Evolutionary conservation across 2,797 vertebrate genomes (phyloP).

Genomic region (Nyctibius grandis): DNA sequence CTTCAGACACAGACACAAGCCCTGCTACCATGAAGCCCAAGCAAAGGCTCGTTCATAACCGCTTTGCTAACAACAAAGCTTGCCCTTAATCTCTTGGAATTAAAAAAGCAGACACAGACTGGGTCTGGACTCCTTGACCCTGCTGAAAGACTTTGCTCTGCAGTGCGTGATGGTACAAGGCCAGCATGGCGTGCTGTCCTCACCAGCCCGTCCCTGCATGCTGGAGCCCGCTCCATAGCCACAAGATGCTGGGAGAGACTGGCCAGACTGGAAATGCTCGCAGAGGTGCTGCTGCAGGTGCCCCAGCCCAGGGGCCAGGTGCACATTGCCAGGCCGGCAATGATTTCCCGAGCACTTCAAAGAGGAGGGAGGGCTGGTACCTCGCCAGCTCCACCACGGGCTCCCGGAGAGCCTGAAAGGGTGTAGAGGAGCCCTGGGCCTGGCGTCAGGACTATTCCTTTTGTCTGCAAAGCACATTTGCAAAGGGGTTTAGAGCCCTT

Average conservation of each 20-base stretch:
- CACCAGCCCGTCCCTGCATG: not conserved
- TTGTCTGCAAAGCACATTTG: not conserved
- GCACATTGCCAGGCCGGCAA: not conserved
- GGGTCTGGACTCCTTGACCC: not conserved
- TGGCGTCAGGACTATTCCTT: not conserved
- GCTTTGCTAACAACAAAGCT: not conserved
- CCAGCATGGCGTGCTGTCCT: fast-evolving
- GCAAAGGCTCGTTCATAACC: not conserved
- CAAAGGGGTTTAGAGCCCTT: not conserved
- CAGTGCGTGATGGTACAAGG: fast-evolving
- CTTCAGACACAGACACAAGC: not conserved
- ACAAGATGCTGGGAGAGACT: not conserved
- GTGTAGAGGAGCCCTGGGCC: not conserved
- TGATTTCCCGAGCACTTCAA: slow-evolving; percentile 21
- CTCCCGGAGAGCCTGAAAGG: not conserved
- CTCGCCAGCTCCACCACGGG: not conserved
- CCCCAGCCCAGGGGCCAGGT: not conserved
- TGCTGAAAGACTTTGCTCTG: not conserved
- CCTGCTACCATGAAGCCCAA: not conserved
- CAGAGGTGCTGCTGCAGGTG: not conserved
- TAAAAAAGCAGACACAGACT: not conserved
- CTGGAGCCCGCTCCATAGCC: not conserved
- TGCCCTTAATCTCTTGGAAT: not conserved
- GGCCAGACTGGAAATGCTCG: not conserved
- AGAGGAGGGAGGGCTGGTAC: not conserved